Evolutionary conservation across 2,888 invertebrate species (phyloP).

Genomic region (Pollenia labialis): DNA sequence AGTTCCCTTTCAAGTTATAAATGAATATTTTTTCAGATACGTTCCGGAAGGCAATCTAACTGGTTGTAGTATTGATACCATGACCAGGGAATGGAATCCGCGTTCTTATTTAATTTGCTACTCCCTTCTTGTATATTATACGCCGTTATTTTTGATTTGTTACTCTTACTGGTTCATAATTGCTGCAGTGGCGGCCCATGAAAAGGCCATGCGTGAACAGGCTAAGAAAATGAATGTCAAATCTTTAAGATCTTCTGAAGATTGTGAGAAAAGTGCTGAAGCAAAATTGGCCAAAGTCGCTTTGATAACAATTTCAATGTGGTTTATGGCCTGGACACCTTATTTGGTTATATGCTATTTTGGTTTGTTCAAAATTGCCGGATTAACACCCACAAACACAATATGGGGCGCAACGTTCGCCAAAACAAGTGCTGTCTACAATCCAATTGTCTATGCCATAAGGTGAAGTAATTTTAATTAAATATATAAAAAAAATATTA

Average conservation of each 20-base stretch:
- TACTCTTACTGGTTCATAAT: conserved; percentile 87
- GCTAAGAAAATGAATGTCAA: conserved; percentile 87
- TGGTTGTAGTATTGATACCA: conserved; percentile 86
- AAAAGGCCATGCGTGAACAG: conserved; percentile 85
- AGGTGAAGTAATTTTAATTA: conserved; percentile 83
- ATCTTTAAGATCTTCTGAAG: conserved; percentile 85
- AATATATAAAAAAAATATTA: not conserved
- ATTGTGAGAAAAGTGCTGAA: conserved; percentile 84
- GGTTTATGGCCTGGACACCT: conserved; percentile 90
- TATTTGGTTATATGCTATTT: conserved; percentile 91
- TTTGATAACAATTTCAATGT: conserved; percentile 86
- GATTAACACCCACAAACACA: conserved; percentile 91
- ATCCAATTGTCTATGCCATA: conserved; percentile 86
- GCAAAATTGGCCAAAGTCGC: conserved; percentile 86
- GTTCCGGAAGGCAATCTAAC: conserved; percentile 88
- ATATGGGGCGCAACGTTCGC: conserved; percentile 88
- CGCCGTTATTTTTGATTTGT: conserved; percentile 85
- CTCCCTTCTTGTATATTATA: conserved; percentile 84
- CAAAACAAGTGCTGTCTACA: conserved; percentile 86
- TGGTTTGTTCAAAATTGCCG: conserved; percentile 89
- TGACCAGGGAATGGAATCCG: conserved; percentile 84
- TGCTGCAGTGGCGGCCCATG: conserved; percentile 85
- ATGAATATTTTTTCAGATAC: conserved; percentile 82
- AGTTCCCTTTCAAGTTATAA: no score
- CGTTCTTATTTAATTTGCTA: conserved; percentile 85